Conservation (phyloP, 64 coral and sea anemone genomes). For the Trachythela sp. region DNA sequence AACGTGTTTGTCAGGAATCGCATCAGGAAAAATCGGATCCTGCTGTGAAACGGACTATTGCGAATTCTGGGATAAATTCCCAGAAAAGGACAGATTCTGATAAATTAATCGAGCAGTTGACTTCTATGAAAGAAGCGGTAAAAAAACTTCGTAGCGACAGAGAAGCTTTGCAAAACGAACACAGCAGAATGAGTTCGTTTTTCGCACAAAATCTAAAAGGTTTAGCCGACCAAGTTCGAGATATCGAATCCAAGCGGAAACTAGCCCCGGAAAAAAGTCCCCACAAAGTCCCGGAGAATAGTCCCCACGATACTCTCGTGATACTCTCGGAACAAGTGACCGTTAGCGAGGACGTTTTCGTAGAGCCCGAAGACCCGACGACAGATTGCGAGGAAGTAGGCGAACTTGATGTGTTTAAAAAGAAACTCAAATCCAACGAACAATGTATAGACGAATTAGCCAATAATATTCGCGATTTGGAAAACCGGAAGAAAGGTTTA, state of each 20-base stretch:
- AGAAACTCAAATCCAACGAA: slow-evolving; percentile 5
- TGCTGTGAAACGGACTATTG: background rate
- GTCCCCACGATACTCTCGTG: background rate
- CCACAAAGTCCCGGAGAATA: background rate
- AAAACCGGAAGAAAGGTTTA: background rate
- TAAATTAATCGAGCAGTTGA: background rate
- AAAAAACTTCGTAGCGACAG: background rate
- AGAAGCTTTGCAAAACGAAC: background rate
- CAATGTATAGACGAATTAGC: background rate
- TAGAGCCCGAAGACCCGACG: background rate
- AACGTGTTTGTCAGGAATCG: background rate
- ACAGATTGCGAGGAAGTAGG: background rate
- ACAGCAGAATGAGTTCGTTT: background rate
- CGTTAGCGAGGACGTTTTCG: background rate
- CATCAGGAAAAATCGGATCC: background rate
- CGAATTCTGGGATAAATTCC: background rate
- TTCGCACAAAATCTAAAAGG: background rate
- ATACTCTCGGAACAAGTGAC: background rate
- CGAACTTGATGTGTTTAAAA: background rate
- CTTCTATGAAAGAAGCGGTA: background rate
- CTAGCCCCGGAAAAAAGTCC: background rate
- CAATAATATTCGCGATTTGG: background rate
- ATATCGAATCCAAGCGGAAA: background rate
- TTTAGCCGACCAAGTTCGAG: background rate
- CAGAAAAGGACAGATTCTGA: background rate